Conservation (phyloP, 2,888 invertebrate species). For the Silvanus unidentatus region DNA sequence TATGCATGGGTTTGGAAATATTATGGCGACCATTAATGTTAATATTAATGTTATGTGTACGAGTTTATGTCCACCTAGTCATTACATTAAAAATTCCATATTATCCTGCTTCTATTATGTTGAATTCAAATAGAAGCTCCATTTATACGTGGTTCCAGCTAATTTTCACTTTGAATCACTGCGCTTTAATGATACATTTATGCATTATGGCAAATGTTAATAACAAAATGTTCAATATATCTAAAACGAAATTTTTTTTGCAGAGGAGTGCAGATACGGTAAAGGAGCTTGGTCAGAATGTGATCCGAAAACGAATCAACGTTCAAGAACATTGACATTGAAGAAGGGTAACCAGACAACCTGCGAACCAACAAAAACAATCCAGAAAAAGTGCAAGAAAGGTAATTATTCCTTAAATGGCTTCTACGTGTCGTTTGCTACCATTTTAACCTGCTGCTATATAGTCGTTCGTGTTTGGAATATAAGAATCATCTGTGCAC, state of each 20-base stretch:
- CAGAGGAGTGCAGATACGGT: constrained; percentile 75
- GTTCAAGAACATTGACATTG: constrained; percentile 74
- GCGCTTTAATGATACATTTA: no score
- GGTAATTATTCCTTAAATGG: constrained; percentile 49
- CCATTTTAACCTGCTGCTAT: neutral
- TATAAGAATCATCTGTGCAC: neutral
- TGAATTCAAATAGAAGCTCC: no score
- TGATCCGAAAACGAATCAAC: constrained; percentile 74
- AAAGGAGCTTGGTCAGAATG: constrained; percentile 88
- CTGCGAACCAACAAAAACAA: constrained; percentile 78
- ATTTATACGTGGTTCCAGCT: no score
- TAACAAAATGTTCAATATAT: no score
- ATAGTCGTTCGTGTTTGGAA: neutral
- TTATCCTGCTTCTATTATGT: no score
- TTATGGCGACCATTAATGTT: constrained; percentile 7
- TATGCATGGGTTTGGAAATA: no score
- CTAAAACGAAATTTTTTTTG: no score
- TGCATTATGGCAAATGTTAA: no score
- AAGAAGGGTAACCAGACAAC: constrained; percentile 76
- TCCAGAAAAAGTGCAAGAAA: constrained; percentile 90
- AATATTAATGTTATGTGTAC: constrained; percentile 13
- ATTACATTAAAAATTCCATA: constrained; percentile 30
- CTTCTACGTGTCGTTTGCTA: constrained; percentile 1
- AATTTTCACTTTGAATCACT: no score
- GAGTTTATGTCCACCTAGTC: constrained; percentile 17